Evolutionary conservation across 2,888 invertebrate genomes (phyloP).

Genomic region (Dicroscelio sp.): DNA sequence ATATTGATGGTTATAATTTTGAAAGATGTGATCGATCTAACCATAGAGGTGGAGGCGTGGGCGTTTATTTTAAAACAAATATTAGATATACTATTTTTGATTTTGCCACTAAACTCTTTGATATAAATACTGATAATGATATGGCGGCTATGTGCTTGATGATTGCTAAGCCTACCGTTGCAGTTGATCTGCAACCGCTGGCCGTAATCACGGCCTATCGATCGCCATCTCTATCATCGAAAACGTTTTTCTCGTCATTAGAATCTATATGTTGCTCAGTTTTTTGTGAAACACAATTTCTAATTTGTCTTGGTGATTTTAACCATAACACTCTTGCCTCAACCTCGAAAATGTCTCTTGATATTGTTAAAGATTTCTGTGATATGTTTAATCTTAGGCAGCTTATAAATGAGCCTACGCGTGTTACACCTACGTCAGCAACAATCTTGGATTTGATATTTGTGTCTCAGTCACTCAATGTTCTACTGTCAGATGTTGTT

Average conservation of each 20-base stretch:
- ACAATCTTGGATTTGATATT: not conserved
- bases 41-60: slow-evolving; percentile 1
- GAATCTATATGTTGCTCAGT: not conserved
- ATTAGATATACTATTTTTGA: not conserved
- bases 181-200: not conserved
- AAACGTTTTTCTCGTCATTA: not conserved
- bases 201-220: not conserved
- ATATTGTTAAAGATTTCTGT: not conserved
- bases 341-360: not conserved
- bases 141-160: not conserved
- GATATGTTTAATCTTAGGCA: not conserved
- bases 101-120: not conserved
- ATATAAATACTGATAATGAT: not conserved
- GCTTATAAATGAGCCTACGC: not conserved
- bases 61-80: not conserved
- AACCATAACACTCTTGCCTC: not conserved
- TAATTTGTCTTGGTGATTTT: slow-evolving; percentile 2
- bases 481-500: not conserved
- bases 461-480: not conserved
- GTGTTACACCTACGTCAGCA: not conserved
- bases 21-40: too few species aligned
- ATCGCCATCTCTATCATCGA: not conserved
- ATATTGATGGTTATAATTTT: too few species aligned
- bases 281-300: not conserved
- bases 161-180: not conserved